A percentile compares a stretch with the other conserved stretches of the same genome.
Evolutionary conservation across 2,888 invertebrate genomes (phyloP).

Genomic region (Lacanobia wlatinum): DNA sequence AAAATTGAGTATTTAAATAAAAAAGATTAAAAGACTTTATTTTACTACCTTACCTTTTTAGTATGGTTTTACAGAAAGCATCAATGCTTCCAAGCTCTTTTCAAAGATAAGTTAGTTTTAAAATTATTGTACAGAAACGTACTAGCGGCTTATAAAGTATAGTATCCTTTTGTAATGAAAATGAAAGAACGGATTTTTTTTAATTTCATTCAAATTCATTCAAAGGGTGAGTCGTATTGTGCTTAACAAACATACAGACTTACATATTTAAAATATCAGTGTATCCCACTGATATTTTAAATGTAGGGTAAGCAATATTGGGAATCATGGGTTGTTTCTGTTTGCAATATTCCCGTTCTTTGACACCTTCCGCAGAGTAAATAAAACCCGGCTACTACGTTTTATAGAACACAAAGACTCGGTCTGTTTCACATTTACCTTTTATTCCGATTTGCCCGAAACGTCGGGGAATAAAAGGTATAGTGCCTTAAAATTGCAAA

Average conservation of each 20-base stretch:
- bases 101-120: background rate
- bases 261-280: background rate
- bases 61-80: background rate
- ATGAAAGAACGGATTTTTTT: background rate
- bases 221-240: background rate
- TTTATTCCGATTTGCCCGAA: constrained; percentile 27
- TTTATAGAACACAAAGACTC: constrained; percentile 29
- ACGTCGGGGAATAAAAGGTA: constrained; percentile 11
- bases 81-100: background rate
- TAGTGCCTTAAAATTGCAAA: constrained; percentile 34
- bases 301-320: background rate
- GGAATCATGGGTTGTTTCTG: background rate
- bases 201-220: background rate
- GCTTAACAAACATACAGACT: background rate
- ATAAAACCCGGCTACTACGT: constrained; percentile 4
- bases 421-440: constrained; percentile 14
- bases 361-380: constrained; percentile 1
- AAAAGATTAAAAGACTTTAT: too few relatives aligned
- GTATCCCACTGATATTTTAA: too few relatives aligned
- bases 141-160: background rate
- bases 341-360: constrained; percentile 7
- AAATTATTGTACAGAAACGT: background rate
- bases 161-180: background rate
- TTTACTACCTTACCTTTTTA: too few relatives aligned
- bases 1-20: too few relatives aligned